phyloP scores from a whole-genome alignment of 2,888 invertebrate genomes.

The Notodonta dromedarius region DNA sequence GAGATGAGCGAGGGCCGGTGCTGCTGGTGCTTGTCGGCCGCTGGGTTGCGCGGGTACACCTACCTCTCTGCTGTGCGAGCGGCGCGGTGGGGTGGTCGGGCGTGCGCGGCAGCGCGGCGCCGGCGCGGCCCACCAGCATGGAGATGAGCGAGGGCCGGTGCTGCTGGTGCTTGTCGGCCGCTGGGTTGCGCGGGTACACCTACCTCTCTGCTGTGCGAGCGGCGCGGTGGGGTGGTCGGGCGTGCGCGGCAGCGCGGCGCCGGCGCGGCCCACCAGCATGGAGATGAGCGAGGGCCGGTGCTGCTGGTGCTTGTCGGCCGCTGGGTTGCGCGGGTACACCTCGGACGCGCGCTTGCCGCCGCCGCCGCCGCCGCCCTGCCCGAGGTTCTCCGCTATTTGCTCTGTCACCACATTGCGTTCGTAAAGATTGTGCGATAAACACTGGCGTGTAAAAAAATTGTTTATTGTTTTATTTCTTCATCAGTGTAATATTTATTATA shows the following conservation, averaged over 20 bases:
- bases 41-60: slow-evolving; percentile 67
- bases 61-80: slow-evolving; percentile 71
- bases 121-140: slow-evolving; percentile 63
- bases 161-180: slow-evolving; percentile 64
- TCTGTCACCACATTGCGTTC: slow-evolving; percentile 41
- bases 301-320: slow-evolving; percentile 64
- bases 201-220: slow-evolving; percentile 71
- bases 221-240: slow-evolving; percentile 73
- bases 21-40: slow-evolving; percentile 64
- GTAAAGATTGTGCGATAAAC: no score
- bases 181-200: slow-evolving; percentile 56
- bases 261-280: slow-evolving; percentile 63
- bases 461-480: no score
- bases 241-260: slow-evolving; percentile 65
- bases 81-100: slow-evolving; percentile 73
- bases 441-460: no score
- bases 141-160: slow-evolving; percentile 76
- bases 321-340: slow-evolving; percentile 81
- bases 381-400: slow-evolving; percentile 70
- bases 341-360: slow-evolving; percentile 73
- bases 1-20: slow-evolving; percentile 76
- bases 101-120: slow-evolving; percentile 65
- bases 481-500: no score
- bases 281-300: slow-evolving; percentile 76
- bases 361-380: slow-evolving; percentile 52